A percentile compares a stretch with the other conserved stretches of the same genome.
Evolutionary conservation across 2,888 invertebrate species (phyloP).

Genomic region (Hirtodrosophila trivittata): DNA sequence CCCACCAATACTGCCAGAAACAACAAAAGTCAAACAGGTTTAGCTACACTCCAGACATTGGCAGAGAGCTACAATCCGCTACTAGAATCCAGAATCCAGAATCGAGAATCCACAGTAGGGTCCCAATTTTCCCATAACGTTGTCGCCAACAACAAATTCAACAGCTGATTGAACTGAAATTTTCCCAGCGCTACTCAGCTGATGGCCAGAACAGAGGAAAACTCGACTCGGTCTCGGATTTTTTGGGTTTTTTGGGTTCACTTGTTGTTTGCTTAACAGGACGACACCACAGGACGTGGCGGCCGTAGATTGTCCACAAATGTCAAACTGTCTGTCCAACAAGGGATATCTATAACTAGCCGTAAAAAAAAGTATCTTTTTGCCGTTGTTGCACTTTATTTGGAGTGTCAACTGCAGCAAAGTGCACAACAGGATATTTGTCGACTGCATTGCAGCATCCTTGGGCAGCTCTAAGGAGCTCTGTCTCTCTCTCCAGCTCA

Average conservation of each 20-base stretch:
- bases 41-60: slow-evolving; percentile 60
- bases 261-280: slow-evolving; percentile 74
- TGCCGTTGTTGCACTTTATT: slow-evolving; percentile 73
- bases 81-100: slow-evolving; percentile 19
- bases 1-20: slow-evolving; percentile 38
- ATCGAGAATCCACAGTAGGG: slow-evolving; percentile 30
- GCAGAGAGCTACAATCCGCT: slow-evolving; percentile 11
- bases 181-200: slow-evolving; percentile 70
- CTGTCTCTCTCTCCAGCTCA: slow-evolving; percentile 39
- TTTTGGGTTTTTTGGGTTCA: slow-evolving; percentile 40
- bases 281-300: slow-evolving; percentile 67
- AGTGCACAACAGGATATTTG: slow-evolving; percentile 72
- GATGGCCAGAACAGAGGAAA: slow-evolving; percentile 43
- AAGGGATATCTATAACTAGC: slow-evolving; percentile 76
- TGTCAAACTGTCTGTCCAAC: slow-evolving; percentile 73
- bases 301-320: slow-evolving; percentile 67
- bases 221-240: slow-evolving; percentile 20
- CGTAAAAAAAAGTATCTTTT: slow-evolving; percentile 68
- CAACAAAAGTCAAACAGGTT: slow-evolving; percentile 77
- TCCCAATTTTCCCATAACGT: slow-evolving; percentile 67
- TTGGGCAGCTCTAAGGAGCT: slow-evolving; percentile 8
- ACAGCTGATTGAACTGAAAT: slow-evolving; percentile 76
- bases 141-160: slow-evolving; percentile 45
- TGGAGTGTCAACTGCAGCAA: slow-evolving; percentile 74
- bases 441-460: slow-evolving; percentile 40